Evolutionary conservation across 2,113 vertebrate species (phyloP).

Genomic region (Blennius ocellaris): DNA sequence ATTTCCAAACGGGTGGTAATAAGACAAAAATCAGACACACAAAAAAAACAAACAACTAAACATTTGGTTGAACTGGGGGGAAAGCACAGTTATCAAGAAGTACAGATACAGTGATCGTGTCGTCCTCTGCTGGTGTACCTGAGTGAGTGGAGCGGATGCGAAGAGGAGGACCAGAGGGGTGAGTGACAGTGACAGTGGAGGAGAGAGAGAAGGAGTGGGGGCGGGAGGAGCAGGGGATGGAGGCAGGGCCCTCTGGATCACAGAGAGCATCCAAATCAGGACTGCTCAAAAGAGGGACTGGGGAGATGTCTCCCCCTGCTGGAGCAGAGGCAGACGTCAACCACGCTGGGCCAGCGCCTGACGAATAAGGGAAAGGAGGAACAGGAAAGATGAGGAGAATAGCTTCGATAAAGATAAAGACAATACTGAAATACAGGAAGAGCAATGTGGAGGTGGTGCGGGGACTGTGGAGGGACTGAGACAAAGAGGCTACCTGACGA

Average conservation of each 20-base stretch:
- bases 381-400: neutral
- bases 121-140: slow-evolving; percentile 66
- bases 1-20: no score
- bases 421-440: neutral
- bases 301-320: slow-evolving; percentile 36
- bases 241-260: slow-evolving; percentile 61
- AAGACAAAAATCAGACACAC: neutral
- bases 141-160: slow-evolving; percentile 41
- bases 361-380: slow-evolving; percentile 11
- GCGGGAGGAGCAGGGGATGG: slow-evolving; percentile 37
- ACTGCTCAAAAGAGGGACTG: slow-evolving; percentile 76
- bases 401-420: neutral
- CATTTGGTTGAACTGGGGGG: no score
- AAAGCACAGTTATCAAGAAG: no score
- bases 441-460: neutral
- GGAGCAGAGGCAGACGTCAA: slow-evolving; percentile 16
- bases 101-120: no score
- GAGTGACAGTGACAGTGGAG: slow-evolving; percentile 36
- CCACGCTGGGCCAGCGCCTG: slow-evolving; percentile 46
- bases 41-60: no score
- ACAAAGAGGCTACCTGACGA: slow-evolving; percentile 67
- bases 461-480: neutral
- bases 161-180: slow-evolving; percentile 35
- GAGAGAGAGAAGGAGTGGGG: slow-evolving; percentile 39
- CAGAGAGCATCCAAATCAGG: slow-evolving; percentile 85